Conservation (phyloP, 35 echinoderm and acorn worm genomes). For the Apostichopus californicus region DNA sequence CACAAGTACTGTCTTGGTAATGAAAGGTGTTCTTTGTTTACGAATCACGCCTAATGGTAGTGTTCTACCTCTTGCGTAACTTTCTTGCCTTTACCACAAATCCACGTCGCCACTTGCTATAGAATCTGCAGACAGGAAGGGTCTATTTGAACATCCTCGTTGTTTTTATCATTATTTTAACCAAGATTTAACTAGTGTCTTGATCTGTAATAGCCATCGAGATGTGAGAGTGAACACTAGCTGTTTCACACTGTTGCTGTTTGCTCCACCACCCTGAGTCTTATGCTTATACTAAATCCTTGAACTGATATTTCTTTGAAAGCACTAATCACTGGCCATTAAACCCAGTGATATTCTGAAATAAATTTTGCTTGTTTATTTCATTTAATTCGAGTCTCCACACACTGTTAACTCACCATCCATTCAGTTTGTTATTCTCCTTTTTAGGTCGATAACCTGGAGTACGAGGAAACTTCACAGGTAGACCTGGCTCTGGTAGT, state of each 20-base stretch:
- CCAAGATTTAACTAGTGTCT: background rate
- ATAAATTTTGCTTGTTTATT: no score
- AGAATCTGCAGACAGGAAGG: no score
- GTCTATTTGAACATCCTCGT: no score
- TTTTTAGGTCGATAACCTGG: conserved; percentile 69
- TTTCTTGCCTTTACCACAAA: no score
- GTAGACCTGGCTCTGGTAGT: conserved; percentile 67
- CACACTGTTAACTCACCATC: conserved; percentile 63
- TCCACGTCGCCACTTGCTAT: no score
- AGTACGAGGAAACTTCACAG: conserved; percentile 79
- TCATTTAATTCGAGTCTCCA: no score
- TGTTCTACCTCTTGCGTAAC: no score
- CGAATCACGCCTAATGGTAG: no score
- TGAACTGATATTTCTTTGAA: background rate
- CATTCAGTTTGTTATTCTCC: conserved; percentile 76
- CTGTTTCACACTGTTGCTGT: background rate
- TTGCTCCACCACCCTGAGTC: background rate
- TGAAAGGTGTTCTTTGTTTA: no score
- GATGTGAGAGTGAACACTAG: background rate
- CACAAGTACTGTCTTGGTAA: no score
- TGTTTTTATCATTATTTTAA: no score
- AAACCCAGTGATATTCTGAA: no score
- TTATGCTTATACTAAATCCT: background rate
- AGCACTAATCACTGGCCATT: background rate
- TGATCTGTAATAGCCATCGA: background rate